Evolutionary conservation across 2,888 invertebrate genomes (phyloP), one percentile per base, ranked within the genome.

Genomic region (Ischnura elegans): DNA sequence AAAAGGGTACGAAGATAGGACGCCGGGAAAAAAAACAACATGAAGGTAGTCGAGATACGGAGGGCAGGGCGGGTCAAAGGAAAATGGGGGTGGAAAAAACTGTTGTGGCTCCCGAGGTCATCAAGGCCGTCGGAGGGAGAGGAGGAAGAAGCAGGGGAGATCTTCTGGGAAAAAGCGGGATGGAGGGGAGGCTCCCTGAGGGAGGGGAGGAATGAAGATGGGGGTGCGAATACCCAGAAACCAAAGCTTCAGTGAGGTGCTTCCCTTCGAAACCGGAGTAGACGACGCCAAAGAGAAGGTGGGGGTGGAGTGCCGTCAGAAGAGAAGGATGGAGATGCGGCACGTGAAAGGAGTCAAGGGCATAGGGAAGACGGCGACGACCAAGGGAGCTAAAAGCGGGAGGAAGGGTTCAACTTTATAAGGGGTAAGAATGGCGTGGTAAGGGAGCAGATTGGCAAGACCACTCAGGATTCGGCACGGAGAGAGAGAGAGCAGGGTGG

Each of bases 141-240:
- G 25, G 66, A 13, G 47, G 47, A 47, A 19, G 19, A 19, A 51
- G 51, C 16, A 8, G 76, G 36, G 36, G 36, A 29, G 10, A 29
- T 10, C n/a, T n/a, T n/a, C n/a, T n/a, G n/a, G n/a, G 47, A 47
- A 19, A 51, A 19, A 51, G 51, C 16, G 13, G 76, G 36, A 76
- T 36, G 29, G 10, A 29, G 76, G 16, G 13, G 36, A 76, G 29
- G 36, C 29, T 36, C 36, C 76, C 36, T 36, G 8, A 36, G 76
- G 16, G 76, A 29, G 36, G 61, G 21, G 61, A 8, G 76, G 76
- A 13, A 66, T 29, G 66, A 2, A 6, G n/a, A 0, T 5, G 66
- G 66, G n/a, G 66, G 76, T 36, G 76, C 76, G 76, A 76, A 76
- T 76, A 36, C 76, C 16, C 76, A 6, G 76, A 76, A 76, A 76